Percentiles rank a stretch among this genome's conserved stretches.
Evolutionary conservation across 2,797 vertebrate species (phyloP).

Genomic region (Lepus oiostolus): DNA sequence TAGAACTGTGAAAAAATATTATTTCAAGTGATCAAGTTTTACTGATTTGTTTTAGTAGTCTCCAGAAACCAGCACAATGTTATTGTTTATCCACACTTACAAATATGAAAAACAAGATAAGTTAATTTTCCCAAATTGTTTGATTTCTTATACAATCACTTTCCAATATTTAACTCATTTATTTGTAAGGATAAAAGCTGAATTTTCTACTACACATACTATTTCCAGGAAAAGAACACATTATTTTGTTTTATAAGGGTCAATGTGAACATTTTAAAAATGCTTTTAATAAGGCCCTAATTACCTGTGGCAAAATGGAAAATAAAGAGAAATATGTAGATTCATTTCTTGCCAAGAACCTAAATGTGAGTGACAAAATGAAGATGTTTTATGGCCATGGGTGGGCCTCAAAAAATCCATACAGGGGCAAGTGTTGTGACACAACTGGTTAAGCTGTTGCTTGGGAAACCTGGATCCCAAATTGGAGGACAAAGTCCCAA

Average conservation of each 20-base stretch:
- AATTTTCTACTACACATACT: background rate
- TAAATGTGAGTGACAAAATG: background rate
- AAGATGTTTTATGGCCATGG: background rate
- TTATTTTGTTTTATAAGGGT: background rate
- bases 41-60: background rate
- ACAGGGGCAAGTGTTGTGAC: too few relatives aligned
- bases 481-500: too few relatives aligned
- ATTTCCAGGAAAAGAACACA: background rate
- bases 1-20: background rate
- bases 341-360: background rate
- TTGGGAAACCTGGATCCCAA: too few relatives aligned
- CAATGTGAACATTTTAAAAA: background rate
- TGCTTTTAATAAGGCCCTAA: background rate
- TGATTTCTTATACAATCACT: background rate
- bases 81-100: background rate
- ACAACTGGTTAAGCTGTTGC: too few relatives aligned
- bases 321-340: constrained; percentile 10
- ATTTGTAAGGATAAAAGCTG: background rate
- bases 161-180: background rate
- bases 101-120: background rate
- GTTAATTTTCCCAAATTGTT: background rate
- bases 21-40: background rate
- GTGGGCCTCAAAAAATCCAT: background rate
- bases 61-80: background rate
- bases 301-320: background rate